Percentiles rank a stretch among this genome's conserved stretches.
These are phyloP conservation scores for Drosophila mayri DNA, from an alignment of 1,140 invertebrate genomes.

Conservation along the genomic window DNA sequence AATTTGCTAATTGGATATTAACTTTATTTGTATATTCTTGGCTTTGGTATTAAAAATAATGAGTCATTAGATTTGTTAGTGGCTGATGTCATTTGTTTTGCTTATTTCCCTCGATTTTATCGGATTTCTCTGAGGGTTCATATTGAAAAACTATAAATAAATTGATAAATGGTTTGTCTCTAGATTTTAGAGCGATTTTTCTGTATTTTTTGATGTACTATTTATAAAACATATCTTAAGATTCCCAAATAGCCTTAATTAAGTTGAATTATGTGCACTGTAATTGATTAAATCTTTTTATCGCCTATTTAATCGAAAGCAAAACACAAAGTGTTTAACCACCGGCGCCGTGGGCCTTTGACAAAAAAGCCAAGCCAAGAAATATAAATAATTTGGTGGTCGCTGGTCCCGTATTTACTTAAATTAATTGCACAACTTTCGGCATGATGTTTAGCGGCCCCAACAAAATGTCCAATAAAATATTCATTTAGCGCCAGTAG, in stretches of 20 bases:
- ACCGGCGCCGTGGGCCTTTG: background rate
- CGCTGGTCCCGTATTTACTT: conserved; percentile 28
- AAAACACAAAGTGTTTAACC: conserved; percentile 1
- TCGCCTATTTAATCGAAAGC: conserved; percentile 1
- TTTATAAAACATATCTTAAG: background rate
- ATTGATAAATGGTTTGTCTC: background rate
- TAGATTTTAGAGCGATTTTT: background rate
- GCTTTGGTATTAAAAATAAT: conserved; percentile 19
- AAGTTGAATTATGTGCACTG: background rate
- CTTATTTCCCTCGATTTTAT: conserved; percentile 2
- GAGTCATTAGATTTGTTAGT: conserved; percentile 5
- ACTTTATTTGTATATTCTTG: conserved; percentile 37
- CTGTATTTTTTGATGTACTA: background rate
- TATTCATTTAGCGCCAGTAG: conserved; percentile 72
- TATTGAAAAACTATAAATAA: background rate
- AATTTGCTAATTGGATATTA: conserved; percentile 46
- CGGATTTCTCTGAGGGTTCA: background rate
- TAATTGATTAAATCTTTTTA: conserved; percentile 1
- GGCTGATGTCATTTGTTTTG: conserved; percentile 2
- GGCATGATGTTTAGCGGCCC: conserved; percentile 32
- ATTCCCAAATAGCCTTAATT: background rate
- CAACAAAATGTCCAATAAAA: conserved; percentile 69
- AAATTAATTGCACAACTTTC: conserved; percentile 67
- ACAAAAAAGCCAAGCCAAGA: conserved; percentile 3
- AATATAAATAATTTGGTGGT: conserved; percentile 7